A percentile compares a stretch with the other conserved stretches of the same genome.
Conservation (phyloP, 1,140 invertebrate species). For the Ptiloglossa arizonensis region DNA sequence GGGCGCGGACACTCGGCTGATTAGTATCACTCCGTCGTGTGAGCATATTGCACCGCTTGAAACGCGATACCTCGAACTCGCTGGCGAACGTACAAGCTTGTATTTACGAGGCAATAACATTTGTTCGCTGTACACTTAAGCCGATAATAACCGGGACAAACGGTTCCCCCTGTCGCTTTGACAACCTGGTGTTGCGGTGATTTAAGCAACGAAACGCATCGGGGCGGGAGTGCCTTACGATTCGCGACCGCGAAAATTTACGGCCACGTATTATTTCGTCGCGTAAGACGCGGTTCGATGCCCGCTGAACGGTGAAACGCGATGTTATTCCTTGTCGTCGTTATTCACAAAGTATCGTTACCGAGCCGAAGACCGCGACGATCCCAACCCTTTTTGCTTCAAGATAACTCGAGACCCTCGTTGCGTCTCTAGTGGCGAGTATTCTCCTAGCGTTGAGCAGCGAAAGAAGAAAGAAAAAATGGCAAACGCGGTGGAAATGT, state of each 20-base stretch:
- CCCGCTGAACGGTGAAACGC: neutral
- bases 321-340: no score
- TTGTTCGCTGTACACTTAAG: conserved; percentile 61
- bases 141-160: conserved; percentile 65
- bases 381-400: no score
- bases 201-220: conserved; percentile 52
- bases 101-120: conserved; percentile 65
- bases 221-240: neutral
- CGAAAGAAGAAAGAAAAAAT: no score
- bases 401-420: no score
- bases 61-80: conserved; percentile 50
- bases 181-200: conserved; percentile 41
- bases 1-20: conserved; percentile 62
- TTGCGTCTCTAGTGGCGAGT: no score
- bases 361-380: no score
- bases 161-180: conserved; percentile 24
- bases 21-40: conserved; percentile 58
- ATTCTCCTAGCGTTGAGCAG: no score
- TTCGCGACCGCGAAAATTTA: conserved; percentile 39
- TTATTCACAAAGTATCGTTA: no score
- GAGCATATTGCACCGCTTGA: conserved; percentile 53
- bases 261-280: conserved; percentile 27
- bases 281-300: neutral
- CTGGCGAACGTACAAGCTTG: conserved; percentile 34
- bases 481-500: no score